These are phyloP conservation scores for Talpa occidentalis DNA, from an alignment of 2,113 vertebrate genomes.

Conservation along the genomic window DNA sequence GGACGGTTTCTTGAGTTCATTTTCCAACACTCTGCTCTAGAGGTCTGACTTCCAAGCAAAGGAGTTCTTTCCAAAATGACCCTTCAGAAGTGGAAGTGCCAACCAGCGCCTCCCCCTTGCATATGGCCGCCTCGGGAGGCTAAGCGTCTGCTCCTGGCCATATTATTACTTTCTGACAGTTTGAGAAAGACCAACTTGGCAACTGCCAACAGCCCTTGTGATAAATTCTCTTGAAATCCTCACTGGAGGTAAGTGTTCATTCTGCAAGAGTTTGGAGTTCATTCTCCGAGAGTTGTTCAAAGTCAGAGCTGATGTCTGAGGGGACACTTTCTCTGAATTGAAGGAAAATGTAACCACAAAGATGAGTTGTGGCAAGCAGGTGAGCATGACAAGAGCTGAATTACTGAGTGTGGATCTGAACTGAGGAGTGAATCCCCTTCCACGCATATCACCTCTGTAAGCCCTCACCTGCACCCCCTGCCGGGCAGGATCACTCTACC, in stretches of 20 bases:
- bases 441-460: neutral
- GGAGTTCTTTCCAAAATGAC: neutral
- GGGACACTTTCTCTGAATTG: neutral
- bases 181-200: neutral
- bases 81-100: neutral
- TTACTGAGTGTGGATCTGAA: neutral
- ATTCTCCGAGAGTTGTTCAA: too few relatives aligned
- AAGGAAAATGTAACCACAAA: neutral
- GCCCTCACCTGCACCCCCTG: neutral
- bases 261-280: neutral
- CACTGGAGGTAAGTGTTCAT: neutral
- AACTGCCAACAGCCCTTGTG: neutral
- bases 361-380: too few relatives aligned
- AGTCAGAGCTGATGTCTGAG: neutral
- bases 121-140: neutral
- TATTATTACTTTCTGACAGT: neutral
- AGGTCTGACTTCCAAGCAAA: neutral
- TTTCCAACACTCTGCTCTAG: neutral
- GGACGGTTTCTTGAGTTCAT: too few relatives aligned
- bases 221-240: neutral
- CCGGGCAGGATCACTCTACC: neutral
- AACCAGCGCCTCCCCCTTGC: neutral
- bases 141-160: neutral
- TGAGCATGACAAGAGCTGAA: neutral
- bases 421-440: rapidly evolving